These are phyloP conservation scores for Macrotis lagotis DNA, from an alignment of 2,113 vertebrate genomes.

Conservation along the genomic window DNA sequence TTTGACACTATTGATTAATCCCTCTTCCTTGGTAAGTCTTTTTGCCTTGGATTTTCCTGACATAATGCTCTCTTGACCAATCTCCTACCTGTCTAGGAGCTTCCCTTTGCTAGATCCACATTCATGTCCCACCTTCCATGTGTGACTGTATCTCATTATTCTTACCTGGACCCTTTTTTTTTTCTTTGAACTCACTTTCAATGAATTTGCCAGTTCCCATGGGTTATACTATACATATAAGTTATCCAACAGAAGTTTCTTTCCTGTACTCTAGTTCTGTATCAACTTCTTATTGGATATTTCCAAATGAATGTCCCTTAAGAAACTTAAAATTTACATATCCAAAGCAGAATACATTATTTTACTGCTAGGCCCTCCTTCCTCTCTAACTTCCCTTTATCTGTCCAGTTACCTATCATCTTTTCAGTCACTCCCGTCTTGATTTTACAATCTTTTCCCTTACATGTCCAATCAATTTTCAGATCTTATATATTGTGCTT, in stretches of 20 bases:
- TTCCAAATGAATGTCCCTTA: background rate
- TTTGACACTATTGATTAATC: background rate
- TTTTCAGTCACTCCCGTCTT: background rate
- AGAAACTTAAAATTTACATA: background rate
- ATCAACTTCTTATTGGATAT: background rate
- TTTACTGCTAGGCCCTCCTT: background rate
- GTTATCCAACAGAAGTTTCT: background rate
- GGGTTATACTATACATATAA: background rate
- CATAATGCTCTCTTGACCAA: background rate
- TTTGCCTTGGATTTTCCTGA: background rate
- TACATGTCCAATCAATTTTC: background rate
- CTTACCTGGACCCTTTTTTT: background rate
- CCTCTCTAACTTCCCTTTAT: background rate
- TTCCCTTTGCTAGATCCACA: background rate
- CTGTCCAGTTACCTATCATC: background rate
- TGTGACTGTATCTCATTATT: background rate
- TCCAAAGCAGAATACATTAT: background rate
- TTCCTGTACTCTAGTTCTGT: background rate
- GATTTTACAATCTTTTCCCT: background rate
- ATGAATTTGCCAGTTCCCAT: background rate
- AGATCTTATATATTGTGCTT: background rate
- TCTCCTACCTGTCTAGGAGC: background rate
- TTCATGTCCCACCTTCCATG: background rate
- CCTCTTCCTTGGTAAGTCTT: background rate
- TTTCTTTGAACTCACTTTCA: background rate